Base-by-base conservation (phyloP, 2,797 vertebrate species). In the Diplodus sargus region DNA sequence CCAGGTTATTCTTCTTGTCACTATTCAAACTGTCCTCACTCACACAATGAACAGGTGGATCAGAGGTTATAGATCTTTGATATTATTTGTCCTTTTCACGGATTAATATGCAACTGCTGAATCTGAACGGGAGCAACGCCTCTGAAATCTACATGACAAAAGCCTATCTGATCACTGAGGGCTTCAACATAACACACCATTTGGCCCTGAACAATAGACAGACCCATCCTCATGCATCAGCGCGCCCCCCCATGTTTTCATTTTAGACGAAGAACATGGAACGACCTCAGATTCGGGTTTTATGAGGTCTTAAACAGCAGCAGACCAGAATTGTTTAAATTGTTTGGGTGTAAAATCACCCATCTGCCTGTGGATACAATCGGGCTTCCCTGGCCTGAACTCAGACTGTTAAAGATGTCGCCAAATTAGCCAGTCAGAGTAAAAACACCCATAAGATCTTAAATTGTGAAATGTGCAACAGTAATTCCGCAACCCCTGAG, bases 351-450 rank as follows among this genome's bases (percentile, higher is more conserved):
- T 78, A 63, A 84, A 85, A 74, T 20, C 1, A 2, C 30, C 73
- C 85, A 86, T 85, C 82, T 83, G 82, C 76, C 63, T 49, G 53
- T 56, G 42, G 45, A 59, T 57, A 14, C 60, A 63, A 61, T 74
- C 30, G 63, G 47, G 18, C 28, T 51, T 25, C 61, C 58, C 17
- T 79, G 72, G 77, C 76, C n/a, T 64, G 10, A 28, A 4, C 49
- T 58, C 57, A 71, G 59, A 28, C 53, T 25, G 22, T 63, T 58
- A 78, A 70, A 57, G 11, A 42, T 48, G 25, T 52, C 7, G 22
- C 85, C 67, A 79, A 67, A 82, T 62, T 39, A 56, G 18, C 42
- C 52, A 69, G 13, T 62, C 39, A 48, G 53, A 54, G 45, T 11
- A 20, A 52, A 83, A 81, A 61, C 48, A 43, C 5, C 28, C 28